Conservation (phyloP, 2,888 invertebrate genomes). For the Tetrapedia diversipes region DNA sequence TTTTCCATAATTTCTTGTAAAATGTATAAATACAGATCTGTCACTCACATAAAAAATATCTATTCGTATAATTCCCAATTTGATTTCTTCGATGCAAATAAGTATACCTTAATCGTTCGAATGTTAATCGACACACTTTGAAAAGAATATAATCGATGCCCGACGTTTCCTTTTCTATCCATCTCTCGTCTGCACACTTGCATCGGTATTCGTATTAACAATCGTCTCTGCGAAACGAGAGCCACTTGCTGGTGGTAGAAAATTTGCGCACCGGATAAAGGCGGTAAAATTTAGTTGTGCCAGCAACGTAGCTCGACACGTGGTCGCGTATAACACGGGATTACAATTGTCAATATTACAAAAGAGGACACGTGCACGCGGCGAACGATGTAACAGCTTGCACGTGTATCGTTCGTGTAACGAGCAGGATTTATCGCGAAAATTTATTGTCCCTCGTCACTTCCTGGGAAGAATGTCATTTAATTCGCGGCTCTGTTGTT, state of each 20-base stretch:
- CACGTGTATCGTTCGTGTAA: constrained; percentile 10
- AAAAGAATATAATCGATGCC: no score
- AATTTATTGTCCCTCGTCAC: neutral
- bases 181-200: neutral
- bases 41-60: no score
- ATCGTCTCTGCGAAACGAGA: neutral
- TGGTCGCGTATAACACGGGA: neutral
- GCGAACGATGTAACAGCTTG: constrained; percentile 5
- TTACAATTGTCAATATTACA: neutral
- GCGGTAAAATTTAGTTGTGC: constrained; percentile 6
- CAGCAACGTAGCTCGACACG: constrained; percentile 1
- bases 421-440: neutral
- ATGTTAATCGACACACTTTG: no score
- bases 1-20: no score
- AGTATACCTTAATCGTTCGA: no score
- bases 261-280: constrained; percentile 6
- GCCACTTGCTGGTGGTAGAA: constrained; percentile 5
- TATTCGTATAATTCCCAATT: no score
- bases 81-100: no score
- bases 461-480: neutral
- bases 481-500: neutral
- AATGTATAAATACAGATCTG: no score
- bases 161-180: no score
- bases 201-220: neutral
- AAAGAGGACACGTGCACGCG: neutral